Conservation (phyloP, 1,140 invertebrate genomes). For the Agrilus planipennis region DNA sequence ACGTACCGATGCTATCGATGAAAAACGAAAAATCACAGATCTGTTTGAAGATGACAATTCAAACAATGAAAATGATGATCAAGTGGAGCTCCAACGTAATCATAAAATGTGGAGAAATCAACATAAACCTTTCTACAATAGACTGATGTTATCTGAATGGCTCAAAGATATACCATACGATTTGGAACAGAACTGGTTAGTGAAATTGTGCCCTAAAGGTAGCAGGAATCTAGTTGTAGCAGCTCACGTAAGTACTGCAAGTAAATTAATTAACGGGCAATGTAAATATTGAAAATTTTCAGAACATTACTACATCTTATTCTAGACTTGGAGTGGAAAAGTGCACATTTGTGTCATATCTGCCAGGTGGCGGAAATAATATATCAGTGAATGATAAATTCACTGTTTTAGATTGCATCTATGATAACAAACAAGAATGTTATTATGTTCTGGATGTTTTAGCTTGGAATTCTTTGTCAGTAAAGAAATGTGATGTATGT, state of each 20-base stretch:
- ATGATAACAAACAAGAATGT: constrained; percentile 44
- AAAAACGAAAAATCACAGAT: constrained; percentile 5
- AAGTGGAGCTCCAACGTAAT: not conserved
- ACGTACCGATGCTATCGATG: constrained; percentile 8
- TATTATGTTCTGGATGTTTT: constrained; percentile 75
- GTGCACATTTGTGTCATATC: constrained; percentile 45
- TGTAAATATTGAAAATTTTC: constrained; percentile 5
- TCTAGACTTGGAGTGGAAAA: constrained; percentile 52
- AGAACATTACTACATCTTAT: constrained; percentile 64
- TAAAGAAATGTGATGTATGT: constrained; percentile 68
- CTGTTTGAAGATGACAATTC: not conserved
- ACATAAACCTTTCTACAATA: constrained; percentile 24
- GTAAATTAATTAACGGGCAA: not conserved
- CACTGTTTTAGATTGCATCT: constrained; percentile 74
- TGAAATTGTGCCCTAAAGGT: constrained; percentile 73
- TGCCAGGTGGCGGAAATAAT: constrained; percentile 59
- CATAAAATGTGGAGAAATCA: not conserved
- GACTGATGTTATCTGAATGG: constrained; percentile 84
- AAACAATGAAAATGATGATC: not conserved
- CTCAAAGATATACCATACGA: constrained; percentile 71
- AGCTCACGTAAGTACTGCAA: constrained; percentile 40
- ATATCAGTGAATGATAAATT: constrained; percentile 23
- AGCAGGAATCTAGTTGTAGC: constrained; percentile 67
- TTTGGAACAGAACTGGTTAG: constrained; percentile 65
- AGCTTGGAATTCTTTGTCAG: constrained; percentile 61